phyloP scores from a whole-genome alignment of 2,797 vertebrate species.

The Anguilla megastoma region DNA sequence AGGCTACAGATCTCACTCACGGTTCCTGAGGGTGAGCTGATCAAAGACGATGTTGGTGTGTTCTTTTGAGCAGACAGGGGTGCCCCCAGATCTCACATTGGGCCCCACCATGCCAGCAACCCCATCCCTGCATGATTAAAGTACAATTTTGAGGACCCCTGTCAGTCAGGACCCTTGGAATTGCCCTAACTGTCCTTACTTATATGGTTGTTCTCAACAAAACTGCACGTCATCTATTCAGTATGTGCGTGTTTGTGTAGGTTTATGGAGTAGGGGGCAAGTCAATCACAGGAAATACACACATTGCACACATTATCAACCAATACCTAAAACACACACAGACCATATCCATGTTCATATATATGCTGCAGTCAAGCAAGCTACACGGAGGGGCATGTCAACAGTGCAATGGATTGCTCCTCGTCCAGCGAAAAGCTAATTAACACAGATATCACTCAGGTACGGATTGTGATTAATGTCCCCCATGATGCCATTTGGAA shows the following conservation, averaged over 20 bases:
- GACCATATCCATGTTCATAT: not conserved
- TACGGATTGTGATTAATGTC: slow-evolving; percentile 49
- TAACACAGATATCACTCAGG: slow-evolving; percentile 41
- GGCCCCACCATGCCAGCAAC: not conserved
- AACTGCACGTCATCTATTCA: not conserved
- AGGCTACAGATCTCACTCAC: not conserved
- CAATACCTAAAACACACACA: slow-evolving; percentile 9
- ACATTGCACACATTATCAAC: not conserved
- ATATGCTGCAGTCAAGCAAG: slow-evolving; percentile 32
- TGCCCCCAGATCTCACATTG: not conserved
- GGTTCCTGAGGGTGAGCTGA: not conserved
- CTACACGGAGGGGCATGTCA: slow-evolving; percentile 28
- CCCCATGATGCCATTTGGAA: slow-evolving; percentile 45
- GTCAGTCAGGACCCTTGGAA: not conserved
- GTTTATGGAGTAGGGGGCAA: not conserved
- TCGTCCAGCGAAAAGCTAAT: slow-evolving; percentile 51
- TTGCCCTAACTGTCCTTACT: not conserved
- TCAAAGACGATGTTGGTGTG: not conserved
- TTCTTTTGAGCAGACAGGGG: not conserved
- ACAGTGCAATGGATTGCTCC: slow-evolving; percentile 39
- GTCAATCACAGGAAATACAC: not conserved
- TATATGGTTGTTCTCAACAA: not conserved
- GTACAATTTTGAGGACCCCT: no score
- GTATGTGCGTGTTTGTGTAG: not conserved
- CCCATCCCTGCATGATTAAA: no score